These are phyloP conservation scores for Centropristis striata DNA, from an alignment of 2,113 vertebrate genomes.

Conservation along the genomic window DNA sequence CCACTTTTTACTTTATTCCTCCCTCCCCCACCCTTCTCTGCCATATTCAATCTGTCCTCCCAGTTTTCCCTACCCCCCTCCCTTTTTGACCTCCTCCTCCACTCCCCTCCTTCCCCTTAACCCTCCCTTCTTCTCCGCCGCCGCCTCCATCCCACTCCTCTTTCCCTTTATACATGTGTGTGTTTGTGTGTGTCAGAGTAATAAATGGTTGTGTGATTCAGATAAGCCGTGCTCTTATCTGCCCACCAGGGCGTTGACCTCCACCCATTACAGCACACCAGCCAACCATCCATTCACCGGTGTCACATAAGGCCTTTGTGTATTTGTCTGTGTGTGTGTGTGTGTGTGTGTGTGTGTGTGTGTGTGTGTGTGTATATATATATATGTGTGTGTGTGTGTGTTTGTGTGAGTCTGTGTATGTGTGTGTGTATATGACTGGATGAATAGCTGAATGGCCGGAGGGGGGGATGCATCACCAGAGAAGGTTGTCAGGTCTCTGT, in stretches of 20 bases:
- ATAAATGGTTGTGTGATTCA: constrained; percentile 79
- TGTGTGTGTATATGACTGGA: not conserved
- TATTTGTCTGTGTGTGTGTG: constrained; percentile 24
- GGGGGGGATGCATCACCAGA: constrained; percentile 50
- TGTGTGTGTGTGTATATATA: not conserved
- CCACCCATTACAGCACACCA: constrained; percentile 76
- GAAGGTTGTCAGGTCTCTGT: constrained; percentile 61
- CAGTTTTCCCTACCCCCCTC: not conserved
- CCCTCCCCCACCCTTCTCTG: constrained; percentile 48
- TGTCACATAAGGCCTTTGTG: constrained; percentile 50
- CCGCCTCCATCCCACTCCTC: constrained; percentile 26
- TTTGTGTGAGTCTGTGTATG: not conserved
- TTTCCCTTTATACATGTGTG: constrained; percentile 39
- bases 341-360: constrained; percentile 27
- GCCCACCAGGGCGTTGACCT: constrained; percentile 77
- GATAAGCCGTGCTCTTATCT: constrained; percentile 82
- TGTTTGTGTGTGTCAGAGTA: constrained; percentile 65
- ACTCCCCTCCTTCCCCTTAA: not conserved
- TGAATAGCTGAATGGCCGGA: constrained; percentile 61
- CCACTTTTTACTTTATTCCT: constrained; percentile 44
- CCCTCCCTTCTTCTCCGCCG: not conserved
- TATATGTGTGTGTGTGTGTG: no score
- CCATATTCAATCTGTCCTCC: constrained; percentile 55
- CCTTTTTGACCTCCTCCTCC: constrained; percentile 27
- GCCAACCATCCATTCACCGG: constrained; percentile 67